A percentile compares a stretch with the other conserved stretches of the same genome.
phyloP scores from a whole-genome alignment of 35 echinoderm and acorn worm genomes.

The Apostichopus japonicus region DNA sequence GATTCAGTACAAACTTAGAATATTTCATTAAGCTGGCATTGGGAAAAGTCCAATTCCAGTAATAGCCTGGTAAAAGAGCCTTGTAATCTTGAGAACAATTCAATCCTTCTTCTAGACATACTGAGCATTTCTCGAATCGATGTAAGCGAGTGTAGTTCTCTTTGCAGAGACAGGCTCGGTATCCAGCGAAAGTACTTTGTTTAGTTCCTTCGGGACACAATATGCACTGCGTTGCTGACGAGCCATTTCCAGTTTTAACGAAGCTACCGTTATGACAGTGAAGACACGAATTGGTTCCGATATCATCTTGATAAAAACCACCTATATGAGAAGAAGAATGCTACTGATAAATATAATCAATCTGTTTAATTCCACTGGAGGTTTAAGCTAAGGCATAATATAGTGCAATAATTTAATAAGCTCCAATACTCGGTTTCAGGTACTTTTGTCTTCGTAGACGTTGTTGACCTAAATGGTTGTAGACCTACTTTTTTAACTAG shows the following conservation, averaged over 20 bases:
- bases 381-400: no score
- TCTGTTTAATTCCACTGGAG: no score
- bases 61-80: background rate
- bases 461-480: no score
- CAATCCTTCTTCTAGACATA: no score
- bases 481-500: no score
- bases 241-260: background rate
- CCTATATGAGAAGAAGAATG: background rate
- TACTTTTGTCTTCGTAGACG: no score
- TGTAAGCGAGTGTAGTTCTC: no score
- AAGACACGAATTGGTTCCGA: background rate
- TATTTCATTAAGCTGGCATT: no score
- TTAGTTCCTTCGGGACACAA: background rate
- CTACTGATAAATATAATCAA: no score
- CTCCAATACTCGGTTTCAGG: no score
- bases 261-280: background rate
- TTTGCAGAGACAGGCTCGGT: background rate
- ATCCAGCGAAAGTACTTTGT: background rate
- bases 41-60: constrained; percentile 21
- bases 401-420: no score
- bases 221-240: background rate
- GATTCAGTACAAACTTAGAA: background rate
- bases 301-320: constrained; percentile 19
- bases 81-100: background rate
- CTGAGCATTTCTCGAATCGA: no score